Conservation (phyloP, 92 coral and sea anemone species). For the Chrysogorgia sp. region DNA sequence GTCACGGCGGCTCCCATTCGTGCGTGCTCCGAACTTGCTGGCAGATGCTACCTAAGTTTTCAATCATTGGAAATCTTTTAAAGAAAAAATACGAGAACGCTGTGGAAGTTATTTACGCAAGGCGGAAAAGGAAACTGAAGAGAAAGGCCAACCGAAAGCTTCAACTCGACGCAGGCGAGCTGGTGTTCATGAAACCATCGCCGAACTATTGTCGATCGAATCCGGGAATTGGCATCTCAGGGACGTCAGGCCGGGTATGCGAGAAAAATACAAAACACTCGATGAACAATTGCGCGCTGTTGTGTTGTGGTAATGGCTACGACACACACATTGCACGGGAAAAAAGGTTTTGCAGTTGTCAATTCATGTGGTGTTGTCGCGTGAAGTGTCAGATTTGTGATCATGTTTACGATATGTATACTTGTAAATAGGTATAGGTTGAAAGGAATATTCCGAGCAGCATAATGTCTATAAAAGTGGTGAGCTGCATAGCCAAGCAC, state of each 20-base stretch:
- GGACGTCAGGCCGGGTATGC: slow-evolving; percentile 87
- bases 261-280: slow-evolving; percentile 68
- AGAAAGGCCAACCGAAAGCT: slow-evolving; percentile 69
- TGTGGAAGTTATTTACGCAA: slow-evolving; percentile 66
- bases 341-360: slow-evolving; percentile 70
- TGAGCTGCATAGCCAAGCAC: no score
- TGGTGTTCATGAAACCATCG: slow-evolving; percentile 73
- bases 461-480: no score
- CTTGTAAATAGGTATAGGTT: slow-evolving; percentile 64
- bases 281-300: slow-evolving; percentile 70
- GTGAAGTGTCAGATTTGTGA: slow-evolving; percentile 81
- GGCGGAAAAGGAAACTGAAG: slow-evolving; percentile 64
- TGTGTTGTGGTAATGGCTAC: slow-evolving; percentile 94
- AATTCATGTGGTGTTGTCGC: slow-evolving; percentile 85
- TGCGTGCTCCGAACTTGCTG: slow-evolving; percentile 81
- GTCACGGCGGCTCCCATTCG: slow-evolving; percentile 90
- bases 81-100: slow-evolving; percentile 70
- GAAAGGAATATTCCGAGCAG: neutral
- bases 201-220: slow-evolving; percentile 83
- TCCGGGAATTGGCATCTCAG: slow-evolving; percentile 68
- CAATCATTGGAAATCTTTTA: slow-evolving; percentile 63
- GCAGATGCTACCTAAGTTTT: slow-evolving; percentile 72
- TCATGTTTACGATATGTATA: slow-evolving; percentile 69
- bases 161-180: slow-evolving; percentile 50
- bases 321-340: slow-evolving; percentile 83